Evolutionary conservation across 2,797 vertebrate species (phyloP).

Genomic region (Notoglanidium macrostoma): DNA sequence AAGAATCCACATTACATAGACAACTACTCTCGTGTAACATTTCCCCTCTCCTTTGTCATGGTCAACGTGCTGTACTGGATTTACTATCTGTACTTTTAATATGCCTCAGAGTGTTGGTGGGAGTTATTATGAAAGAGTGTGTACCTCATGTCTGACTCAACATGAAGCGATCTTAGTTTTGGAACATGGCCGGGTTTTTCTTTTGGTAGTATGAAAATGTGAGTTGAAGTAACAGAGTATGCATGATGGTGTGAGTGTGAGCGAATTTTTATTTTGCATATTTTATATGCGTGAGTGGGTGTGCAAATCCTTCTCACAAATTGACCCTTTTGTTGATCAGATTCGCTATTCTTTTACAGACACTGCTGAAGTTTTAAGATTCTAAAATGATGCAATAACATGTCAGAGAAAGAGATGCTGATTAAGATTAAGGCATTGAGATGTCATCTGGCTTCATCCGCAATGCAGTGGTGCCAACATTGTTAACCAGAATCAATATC

Average conservation of each 20-base stretch:
- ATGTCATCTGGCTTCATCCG: not conserved
- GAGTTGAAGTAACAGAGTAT: not conserved
- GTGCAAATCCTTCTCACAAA: conserved; percentile 15
- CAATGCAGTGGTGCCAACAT: not conserved
- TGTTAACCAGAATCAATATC: not conserved
- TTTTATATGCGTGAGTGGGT: conserved; percentile 14
- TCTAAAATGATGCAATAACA: conserved; percentile 24
- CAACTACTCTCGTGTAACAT: conserved; percentile 87
- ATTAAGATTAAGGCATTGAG: not conserved
- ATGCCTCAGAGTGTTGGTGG: not conserved
- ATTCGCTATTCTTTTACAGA: conserved; percentile 12
- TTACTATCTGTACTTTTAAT: conserved; percentile 89
- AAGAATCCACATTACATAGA: conserved; percentile 92
- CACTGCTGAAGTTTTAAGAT: conserved; percentile 16
- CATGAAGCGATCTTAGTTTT: conserved; percentile 21
- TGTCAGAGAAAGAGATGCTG: not conserved
- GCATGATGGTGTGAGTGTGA: conserved; percentile 7
- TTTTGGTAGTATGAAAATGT: not conserved
- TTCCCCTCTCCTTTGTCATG: conserved; percentile 85
- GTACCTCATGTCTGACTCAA: conserved; percentile 23
- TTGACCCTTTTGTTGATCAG: conserved; percentile 4
- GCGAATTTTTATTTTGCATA: conserved; percentile 18
- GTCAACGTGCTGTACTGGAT: conserved; percentile 91
- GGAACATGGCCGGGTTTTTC: conserved; percentile 1
- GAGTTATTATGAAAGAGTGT: not conserved